Percentiles rank a stretch among this genome's conserved stretches.
These are phyloP conservation scores for Rhagonycha lutea DNA, from an alignment of 2,888 invertebrate species.

Conservation along the genomic window DNA sequence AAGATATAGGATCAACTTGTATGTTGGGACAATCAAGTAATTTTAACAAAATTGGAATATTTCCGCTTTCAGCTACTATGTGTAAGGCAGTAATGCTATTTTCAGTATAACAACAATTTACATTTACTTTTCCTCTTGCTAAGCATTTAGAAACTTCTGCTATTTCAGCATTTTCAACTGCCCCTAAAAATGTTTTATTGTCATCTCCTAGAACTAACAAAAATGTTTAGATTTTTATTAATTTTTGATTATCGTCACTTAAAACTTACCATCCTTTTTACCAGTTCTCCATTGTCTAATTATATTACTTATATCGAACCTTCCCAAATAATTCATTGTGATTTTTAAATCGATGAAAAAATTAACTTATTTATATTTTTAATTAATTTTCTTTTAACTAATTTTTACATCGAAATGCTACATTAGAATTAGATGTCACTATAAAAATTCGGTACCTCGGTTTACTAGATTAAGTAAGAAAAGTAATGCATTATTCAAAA, in stretches of 20 bases:
- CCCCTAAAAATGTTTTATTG: background rate
- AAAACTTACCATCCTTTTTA: background rate
- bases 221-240: background rate
- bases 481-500: background rate
- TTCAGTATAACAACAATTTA: conserved; percentile 23
- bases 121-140: conserved; percentile 24
- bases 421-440: background rate
- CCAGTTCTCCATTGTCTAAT: background rate
- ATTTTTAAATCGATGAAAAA: background rate
- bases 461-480: background rate
- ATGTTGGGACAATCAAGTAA: conserved; percentile 4
- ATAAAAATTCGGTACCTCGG: background rate
- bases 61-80: conserved; percentile 32
- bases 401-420: background rate
- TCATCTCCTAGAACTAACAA: background rate
- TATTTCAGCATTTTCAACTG: conserved; percentile 25
- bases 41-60: conserved; percentile 16
- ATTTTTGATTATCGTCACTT: background rate
- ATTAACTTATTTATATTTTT: background rate
- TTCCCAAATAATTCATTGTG: background rate
- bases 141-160: conserved; percentile 23
- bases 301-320: background rate
- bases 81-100: conserved; percentile 33
- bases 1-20: conserved; percentile 16
- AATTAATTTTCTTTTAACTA: background rate